Conservation (phyloP, 2,888 invertebrate genomes). For the Drosophila kuntzei region DNA sequence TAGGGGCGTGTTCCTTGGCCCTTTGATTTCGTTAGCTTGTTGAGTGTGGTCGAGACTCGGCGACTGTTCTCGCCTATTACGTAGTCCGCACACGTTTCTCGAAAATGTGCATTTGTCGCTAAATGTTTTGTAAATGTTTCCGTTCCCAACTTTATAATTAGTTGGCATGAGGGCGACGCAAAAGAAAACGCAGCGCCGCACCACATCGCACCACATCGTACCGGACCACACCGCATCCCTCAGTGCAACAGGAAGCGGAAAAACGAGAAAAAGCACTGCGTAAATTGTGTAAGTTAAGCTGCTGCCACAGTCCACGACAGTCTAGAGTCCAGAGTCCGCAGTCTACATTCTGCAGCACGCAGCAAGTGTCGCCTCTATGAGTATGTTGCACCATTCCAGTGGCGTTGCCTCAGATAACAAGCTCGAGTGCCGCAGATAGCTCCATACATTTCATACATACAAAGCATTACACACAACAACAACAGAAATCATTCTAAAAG, state of each 20-base stretch:
- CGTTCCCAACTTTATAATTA: slow-evolving; percentile 78
- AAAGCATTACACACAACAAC: background rate
- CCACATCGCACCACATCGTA: background rate
- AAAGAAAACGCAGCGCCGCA: slow-evolving; percentile 38
- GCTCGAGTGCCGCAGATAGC: slow-evolving; percentile 8
- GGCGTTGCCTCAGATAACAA: slow-evolving; percentile 14
- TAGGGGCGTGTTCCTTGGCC: slow-evolving; percentile 36
- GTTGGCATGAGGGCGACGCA: slow-evolving; percentile 61
- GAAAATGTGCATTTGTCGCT: slow-evolving; percentile 81
- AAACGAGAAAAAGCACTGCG: slow-evolving; percentile 55
- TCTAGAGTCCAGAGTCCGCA: background rate
- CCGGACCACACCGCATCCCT: slow-evolving; percentile 7
- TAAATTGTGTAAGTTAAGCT: slow-evolving; percentile 70
- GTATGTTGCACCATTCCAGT: slow-evolving; percentile 11
- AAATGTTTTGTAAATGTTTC: slow-evolving; percentile 82
- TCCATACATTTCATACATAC: background rate
- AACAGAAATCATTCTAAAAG: background rate
- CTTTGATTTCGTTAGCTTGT: slow-evolving; percentile 64
- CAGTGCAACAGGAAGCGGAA: slow-evolving; percentile 49
- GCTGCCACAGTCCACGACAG: slow-evolving; percentile 16
- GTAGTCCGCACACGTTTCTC: slow-evolving; percentile 75
- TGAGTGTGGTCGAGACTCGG: slow-evolving; percentile 7
- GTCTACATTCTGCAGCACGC: slow-evolving; percentile 20
- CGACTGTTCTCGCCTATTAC: slow-evolving; percentile 44
- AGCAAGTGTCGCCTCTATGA: slow-evolving; percentile 27